Conservation (phyloP, 2,797 vertebrate genomes). For the Acanthis flammea region DNA sequence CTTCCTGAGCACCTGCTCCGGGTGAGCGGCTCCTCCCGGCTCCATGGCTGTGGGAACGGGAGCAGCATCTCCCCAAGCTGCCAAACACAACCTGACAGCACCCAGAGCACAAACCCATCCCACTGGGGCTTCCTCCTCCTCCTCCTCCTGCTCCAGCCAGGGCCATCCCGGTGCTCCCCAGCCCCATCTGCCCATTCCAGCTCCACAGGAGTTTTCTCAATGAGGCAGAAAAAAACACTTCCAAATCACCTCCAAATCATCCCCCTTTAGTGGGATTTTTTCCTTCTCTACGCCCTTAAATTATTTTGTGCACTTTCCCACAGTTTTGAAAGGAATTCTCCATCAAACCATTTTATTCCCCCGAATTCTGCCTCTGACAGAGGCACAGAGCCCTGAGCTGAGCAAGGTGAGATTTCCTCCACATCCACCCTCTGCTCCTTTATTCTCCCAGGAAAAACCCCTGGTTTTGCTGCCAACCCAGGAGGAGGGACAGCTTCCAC, state of each 20-base stretch:
- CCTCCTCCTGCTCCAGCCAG: neutral
- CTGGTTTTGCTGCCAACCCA: neutral
- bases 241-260: neutral
- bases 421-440: neutral
- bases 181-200: neutral
- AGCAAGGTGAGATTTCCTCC: neutral
- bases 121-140: neutral
- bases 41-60: rapidly evolving
- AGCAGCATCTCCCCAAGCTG: neutral
- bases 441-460: neutral
- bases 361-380: rapidly evolving
- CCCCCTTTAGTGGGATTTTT: rapidly evolving
- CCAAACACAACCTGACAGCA: neutral
- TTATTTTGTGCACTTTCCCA: neutral
- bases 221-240: neutral
- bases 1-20: neutral
- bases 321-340: neutral
- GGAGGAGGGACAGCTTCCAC: neutral
- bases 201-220: neutral
- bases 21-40: neutral
- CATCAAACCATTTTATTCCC: rapidly evolving
- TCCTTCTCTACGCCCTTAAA: neutral
- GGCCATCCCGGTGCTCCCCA: neutral
- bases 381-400: too few species aligned
- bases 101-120: neutral